phyloP scores from a whole-genome alignment of 2,797 vertebrate species.

The Chloroceryle inda region DNA sequence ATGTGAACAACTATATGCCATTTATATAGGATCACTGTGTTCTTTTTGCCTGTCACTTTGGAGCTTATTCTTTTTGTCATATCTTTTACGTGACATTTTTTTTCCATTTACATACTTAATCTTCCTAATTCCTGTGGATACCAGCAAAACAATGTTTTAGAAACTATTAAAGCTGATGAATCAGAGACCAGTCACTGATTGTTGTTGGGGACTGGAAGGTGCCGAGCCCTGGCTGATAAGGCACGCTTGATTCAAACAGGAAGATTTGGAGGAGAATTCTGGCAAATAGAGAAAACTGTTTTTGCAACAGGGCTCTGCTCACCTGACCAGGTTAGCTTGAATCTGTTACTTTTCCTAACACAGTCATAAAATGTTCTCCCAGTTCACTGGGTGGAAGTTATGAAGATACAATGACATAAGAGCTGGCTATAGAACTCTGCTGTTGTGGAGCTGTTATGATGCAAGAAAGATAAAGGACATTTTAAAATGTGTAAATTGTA shows the following conservation, averaged over 20 bases:
- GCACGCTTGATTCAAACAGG: not conserved
- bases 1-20: not conserved
- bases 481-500: not conserved
- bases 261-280: not conserved
- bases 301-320: not conserved
- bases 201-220: not conserved
- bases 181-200: not conserved
- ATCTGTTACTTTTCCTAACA: not conserved
- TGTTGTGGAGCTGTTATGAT: not conserved
- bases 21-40: not conserved
- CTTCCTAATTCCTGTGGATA: not conserved
- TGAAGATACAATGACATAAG: rapidly evolving
- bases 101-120: not conserved
- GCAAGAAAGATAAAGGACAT: not conserved
- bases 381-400: not conserved
- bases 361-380: not conserved
- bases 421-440: not conserved
- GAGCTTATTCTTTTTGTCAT: not conserved
- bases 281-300: not conserved
- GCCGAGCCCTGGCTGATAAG: not conserved
- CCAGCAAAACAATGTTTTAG: not conserved
- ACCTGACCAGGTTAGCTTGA: not conserved
- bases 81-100: slow-evolving; percentile 5
- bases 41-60: not conserved
- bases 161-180: not conserved